Conservation (phyloP, 2,888 invertebrate species). For the Cabera pusaria region DNA sequence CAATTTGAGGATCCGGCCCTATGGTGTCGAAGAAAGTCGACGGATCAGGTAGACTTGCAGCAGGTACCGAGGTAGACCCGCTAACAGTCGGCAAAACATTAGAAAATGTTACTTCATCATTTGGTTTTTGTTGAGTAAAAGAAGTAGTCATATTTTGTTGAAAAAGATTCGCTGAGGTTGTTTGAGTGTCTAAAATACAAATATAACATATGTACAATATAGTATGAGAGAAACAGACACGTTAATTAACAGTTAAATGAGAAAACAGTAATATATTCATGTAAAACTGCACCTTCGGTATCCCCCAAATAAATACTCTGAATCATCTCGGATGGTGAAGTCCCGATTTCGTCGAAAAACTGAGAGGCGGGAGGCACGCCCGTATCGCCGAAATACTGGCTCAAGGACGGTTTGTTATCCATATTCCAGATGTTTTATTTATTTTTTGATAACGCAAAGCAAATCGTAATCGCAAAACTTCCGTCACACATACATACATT, state of each 20-base stretch:
- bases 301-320: constrained; percentile 76
- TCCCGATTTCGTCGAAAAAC: constrained; percentile 78
- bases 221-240: no score
- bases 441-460: no score
- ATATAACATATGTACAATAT: no score
- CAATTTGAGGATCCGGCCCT: constrained; percentile 65
- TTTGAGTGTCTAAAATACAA: constrained; percentile 37
- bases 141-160: constrained; percentile 56
- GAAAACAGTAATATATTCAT: no score
- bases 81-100: constrained; percentile 66
- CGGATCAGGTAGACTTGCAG: constrained; percentile 70
- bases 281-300: constrained; percentile 46
- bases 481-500: background rate
- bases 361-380: constrained; percentile 71
- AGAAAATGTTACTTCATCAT: constrained; percentile 58
- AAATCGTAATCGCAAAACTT: constrained; percentile 1
- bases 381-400: constrained; percentile 81
- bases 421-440: constrained; percentile 40
- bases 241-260: no score
- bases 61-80: constrained; percentile 59
- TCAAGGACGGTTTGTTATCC: constrained; percentile 80
- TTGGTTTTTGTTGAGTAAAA: constrained; percentile 50
- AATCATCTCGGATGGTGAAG: constrained; percentile 74
- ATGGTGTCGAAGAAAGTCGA: constrained; percentile 79
- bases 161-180: constrained; percentile 48